Base-by-base conservation (phyloP, 64 coral and sea anemone genomes). In the Montipora sp. region DNA sequence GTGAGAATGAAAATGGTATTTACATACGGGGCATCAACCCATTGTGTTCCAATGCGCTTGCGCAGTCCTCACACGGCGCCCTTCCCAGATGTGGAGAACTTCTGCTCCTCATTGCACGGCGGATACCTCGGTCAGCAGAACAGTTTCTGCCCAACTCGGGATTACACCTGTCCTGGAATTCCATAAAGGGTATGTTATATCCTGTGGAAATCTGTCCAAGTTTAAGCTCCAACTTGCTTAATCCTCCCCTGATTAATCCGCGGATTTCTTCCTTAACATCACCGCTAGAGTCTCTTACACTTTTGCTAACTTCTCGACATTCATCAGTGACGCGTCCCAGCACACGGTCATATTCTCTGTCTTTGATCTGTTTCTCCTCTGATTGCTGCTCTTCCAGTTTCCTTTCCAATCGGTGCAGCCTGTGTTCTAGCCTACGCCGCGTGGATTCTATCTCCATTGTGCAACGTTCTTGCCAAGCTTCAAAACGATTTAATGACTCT, bases 401-500 rank as follows among this genome's bases (percentile, higher is more conserved):
- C 11, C 78, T 65, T 84, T 98, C 95, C 3, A 98, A 77, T 7
- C 88, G 89, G 51, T 89, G 90, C 7, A 98, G 80, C 43, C 92
- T 84, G 72, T 94, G 89, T 59, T 98, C 95, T 45, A 98, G 92
- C 80, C 89, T 86, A 18, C 95, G 95, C 8, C 95, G 92, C 13
- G 95, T 75, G 1, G 92, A 90, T 60, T 98, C 95, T 47, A 98
- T 98, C 47, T 98, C 95, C 16, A 84, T 72, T 8, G 82, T 94
- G 14, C 95, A 98, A 2, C 94, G 89, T 72, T 98, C 95, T 77
- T 98, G 95, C 60, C 95, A 79, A 19, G 95, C 95, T 36, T 98
- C 95, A 5, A 98, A 84, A 13, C 79, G 55, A 9, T 77, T 75
- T 9, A 98, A 90, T 7, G 92, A 94, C 18, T 51, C 79, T 18